Percentiles rank a stretch among this genome's conserved stretches.
phyloP scores from a whole-genome alignment of 2,888 invertebrate genomes.

The Fabriciana adippe region DNA sequence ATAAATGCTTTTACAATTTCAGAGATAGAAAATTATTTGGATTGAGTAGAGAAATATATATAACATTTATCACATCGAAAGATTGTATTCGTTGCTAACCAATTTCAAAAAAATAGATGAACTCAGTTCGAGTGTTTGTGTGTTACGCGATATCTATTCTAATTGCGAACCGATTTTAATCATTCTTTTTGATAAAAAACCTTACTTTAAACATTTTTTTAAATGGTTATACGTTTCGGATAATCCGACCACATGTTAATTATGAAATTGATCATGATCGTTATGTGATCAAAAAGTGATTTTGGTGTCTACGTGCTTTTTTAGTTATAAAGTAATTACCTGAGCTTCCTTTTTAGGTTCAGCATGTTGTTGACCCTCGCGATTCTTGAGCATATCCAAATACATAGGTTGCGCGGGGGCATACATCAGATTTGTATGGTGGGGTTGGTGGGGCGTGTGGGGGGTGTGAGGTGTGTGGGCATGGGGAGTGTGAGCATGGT shows the following conservation, averaged over 20 bases:
- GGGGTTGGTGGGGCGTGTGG: slow-evolving; percentile 54
- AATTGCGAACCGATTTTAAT: no score
- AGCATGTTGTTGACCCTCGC: slow-evolving; percentile 66
- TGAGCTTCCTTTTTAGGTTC: slow-evolving; percentile 69
- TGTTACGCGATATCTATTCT: no score
- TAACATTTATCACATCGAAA: background rate
- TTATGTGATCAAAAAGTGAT: background rate
- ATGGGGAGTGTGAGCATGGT: slow-evolving; percentile 70
- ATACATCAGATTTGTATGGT: slow-evolving; percentile 64
- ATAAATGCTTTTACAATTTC: no score
- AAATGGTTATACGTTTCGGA: no score
- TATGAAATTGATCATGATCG: no score
- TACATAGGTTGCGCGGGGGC: slow-evolving; percentile 72
- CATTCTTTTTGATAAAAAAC: background rate
- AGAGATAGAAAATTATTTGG: no score
- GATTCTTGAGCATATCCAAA: slow-evolving; percentile 71
- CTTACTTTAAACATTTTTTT: no score
- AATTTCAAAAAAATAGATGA: no score
- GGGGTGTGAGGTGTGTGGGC: slow-evolving; percentile 60
- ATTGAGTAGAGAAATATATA: background rate
- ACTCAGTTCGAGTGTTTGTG: no score
- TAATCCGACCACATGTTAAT: no score
- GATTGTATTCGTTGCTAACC: no score
- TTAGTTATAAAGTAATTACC: slow-evolving; percentile 45
- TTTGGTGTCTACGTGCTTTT: background rate